Evolutionary conservation across 37 sponge, comb jelly and placozoan genomes (phyloP).

Genomic region (Chondrilla cf. caribensis): DNA sequence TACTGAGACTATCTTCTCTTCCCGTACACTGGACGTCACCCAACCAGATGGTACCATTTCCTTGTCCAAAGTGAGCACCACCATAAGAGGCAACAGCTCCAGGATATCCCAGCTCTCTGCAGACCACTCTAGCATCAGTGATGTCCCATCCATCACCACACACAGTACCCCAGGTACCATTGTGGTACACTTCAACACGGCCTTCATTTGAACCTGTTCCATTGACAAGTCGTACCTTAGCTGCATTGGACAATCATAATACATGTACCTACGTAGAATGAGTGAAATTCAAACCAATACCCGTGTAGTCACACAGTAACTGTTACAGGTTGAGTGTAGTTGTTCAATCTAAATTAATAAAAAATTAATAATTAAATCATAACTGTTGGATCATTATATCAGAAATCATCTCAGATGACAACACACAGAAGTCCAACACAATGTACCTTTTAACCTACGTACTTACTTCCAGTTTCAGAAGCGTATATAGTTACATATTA

Average conservation of each 20-base stretch:
- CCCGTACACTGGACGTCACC: slow-evolving; percentile 63
- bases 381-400: too few relatives aligned
- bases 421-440: too few relatives aligned
- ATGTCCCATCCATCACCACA: slow-evolving; percentile 27
- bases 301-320: too few relatives aligned
- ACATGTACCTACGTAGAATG: not conserved
- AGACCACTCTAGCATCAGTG: not conserved
- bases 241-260: not conserved
- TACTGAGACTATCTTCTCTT: slow-evolving; percentile 9
- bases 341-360: too few relatives aligned
- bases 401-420: too few relatives aligned
- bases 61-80: slow-evolving; percentile 46
- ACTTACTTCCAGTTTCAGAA: too few relatives aligned
- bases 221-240: not conserved
- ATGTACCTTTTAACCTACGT: too few relatives aligned
- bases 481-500: too few relatives aligned
- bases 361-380: too few relatives aligned
- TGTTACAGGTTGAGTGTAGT: too few relatives aligned
- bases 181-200: slow-evolving; percentile 18
- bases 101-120: not conserved
- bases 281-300: not conserved
- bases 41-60: slow-evolving; percentile 54
- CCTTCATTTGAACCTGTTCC: not conserved
- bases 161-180: slow-evolving; percentile 4
- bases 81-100: slow-evolving; percentile 7